Base-by-base conservation (phyloP, 2,113 vertebrate species). In the Nerophis lumbriciformis region DNA sequence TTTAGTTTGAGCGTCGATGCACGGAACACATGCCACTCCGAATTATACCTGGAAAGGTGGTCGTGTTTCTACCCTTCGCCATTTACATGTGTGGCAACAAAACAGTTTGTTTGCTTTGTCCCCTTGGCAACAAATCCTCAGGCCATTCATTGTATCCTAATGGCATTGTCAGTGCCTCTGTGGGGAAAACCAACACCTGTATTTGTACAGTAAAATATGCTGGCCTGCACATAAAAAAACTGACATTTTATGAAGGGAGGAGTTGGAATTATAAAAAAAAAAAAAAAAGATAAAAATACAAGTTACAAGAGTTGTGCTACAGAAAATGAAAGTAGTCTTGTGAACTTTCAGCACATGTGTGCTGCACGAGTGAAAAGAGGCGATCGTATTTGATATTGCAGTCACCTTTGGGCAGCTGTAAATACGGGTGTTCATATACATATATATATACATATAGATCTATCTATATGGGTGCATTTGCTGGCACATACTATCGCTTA, bases 21-120 rank as follows among this genome's bases (percentile, higher is more conserved):
- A 6, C 42, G 65, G 36, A 21, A 45, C 35, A 42, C 35, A 42
- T 19, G 65, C 63, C 66, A 73, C 77, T 79, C 69, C 71, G 61
- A 76, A 78, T 66, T 66, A 11, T 45, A 84, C 66, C 70, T 81
- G 79, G 63, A 65, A 70, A 84, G 71, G 77, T 80, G 78, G 72
- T 65, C 76, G 65, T 70, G 68, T 68, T 74, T 68, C 68, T 73
- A 65, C 77, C 86, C 72, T 72, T 71, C 70, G 48, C 74, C 71
- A 44, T 88, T 69, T 88, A 85, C 84, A 88, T 89, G 88, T 88
- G 83, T 84, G 85, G 87, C 83, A 87, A 85, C 85, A 88, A 87
- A 85, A 85, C 85, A 89, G 85, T 90, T 88, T 92, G 90, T 92
- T 92, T 92, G 87, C 83, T 87, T 82, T 86, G 83, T 92, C 85